These are phyloP conservation scores for Mareca strepera DNA, from an alignment of 2,797 vertebrate genomes.

Conservation along the genomic window DNA sequence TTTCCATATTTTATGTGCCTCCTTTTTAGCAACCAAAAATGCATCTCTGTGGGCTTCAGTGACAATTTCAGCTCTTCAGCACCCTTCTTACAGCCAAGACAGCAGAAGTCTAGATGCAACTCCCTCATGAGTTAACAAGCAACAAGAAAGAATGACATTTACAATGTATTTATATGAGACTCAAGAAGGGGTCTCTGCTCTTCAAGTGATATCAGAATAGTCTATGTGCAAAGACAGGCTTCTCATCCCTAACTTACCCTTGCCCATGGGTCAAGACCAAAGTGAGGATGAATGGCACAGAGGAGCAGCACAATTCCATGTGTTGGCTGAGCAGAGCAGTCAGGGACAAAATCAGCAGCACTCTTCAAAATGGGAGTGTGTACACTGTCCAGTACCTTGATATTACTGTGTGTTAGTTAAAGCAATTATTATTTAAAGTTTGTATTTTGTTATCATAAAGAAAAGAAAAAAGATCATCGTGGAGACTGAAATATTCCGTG, in stretches of 20 bases:
- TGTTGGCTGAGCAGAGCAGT: not conserved
- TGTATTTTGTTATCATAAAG: not conserved
- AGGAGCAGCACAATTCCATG: not conserved
- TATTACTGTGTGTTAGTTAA: not conserved
- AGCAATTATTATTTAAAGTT: not conserved
- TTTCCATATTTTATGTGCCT: not conserved
- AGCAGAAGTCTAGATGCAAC: not conserved
- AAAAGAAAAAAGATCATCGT: not conserved
- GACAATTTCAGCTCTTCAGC: not conserved
- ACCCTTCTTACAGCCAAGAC: not conserved
- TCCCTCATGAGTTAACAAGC: not conserved
- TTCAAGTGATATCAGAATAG: not conserved
- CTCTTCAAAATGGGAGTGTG: not conserved
- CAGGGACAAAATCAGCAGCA: not conserved
- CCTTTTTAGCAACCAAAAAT: not conserved
- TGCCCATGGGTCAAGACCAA: not conserved
- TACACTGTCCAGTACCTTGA: not conserved
- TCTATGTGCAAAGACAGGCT: not conserved
- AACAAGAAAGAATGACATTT: not conserved
- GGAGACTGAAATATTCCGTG: not conserved
- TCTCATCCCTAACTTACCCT: not conserved
- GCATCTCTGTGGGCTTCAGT: not conserved
- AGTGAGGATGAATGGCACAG: not conserved
- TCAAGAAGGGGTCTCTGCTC: not conserved
- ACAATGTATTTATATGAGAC: not conserved